phyloP scores from a whole-genome alignment of 2,113 vertebrate genomes.

The Fulmarus glacialis region DNA sequence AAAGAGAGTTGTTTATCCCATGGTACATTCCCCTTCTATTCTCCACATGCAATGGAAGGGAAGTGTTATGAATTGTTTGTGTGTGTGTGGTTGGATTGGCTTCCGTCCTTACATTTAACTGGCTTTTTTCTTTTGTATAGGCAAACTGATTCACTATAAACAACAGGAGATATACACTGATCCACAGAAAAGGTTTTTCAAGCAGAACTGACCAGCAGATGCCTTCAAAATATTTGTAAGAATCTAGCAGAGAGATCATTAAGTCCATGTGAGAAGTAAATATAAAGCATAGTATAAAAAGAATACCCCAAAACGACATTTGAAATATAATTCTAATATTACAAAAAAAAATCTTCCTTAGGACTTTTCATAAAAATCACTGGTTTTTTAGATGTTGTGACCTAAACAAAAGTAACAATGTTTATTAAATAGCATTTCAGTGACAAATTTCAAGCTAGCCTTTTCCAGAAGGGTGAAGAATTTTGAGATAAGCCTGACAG shows the following conservation, averaged over 20 bases:
- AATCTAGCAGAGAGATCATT: not conserved
- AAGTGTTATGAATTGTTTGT: not conserved
- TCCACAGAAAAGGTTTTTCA: not conserved
- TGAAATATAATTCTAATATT: not conserved
- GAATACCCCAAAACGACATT: not conserved
- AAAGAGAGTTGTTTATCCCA: not conserved
- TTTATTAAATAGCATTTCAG: not conserved
- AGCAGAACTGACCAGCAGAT: not conserved
- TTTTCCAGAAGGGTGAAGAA: not conserved
- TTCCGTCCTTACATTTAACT: not conserved
- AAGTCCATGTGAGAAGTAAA: not conserved
- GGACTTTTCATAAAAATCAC: not conserved
- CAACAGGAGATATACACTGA: not conserved
- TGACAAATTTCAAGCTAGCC: not conserved
- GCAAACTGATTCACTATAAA: not conserved
- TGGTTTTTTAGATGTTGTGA: not conserved
- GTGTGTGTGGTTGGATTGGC: not conserved
- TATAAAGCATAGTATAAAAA: not conserved
- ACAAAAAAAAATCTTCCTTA: not conserved
- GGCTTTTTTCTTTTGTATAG: not conserved
- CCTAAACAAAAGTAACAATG: not conserved
- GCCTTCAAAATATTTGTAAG: not conserved
- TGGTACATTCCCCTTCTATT: not conserved
- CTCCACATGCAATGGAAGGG: not conserved
- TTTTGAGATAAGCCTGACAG: not conserved